These are phyloP conservation scores for Sphenodon punctatus DNA, from an alignment of 2,797 vertebrate species.

Conservation along the genomic window DNA sequence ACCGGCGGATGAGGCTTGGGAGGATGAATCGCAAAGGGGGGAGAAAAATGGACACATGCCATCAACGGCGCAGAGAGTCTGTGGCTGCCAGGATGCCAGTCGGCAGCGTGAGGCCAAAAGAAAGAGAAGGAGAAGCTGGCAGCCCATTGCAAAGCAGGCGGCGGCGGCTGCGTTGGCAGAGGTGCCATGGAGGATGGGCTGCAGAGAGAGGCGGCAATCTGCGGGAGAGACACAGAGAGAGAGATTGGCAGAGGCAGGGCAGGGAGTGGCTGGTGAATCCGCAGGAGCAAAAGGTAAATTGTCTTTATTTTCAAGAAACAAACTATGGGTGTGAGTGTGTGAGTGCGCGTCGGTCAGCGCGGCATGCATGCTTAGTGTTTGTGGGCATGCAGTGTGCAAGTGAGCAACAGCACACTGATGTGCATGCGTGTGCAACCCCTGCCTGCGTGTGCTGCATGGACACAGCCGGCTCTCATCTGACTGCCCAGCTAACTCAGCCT, in stretches of 20 bases:
- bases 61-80: conserved; percentile 45
- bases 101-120: conserved; percentile 63
- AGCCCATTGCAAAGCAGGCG: conserved; percentile 1
- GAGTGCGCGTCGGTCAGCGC: conserved; percentile 2
- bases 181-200: conserved; percentile 44
- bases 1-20: conserved; percentile 42
- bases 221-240: not conserved
- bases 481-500: not conserved
- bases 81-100: conserved; percentile 42
- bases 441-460: not conserved
- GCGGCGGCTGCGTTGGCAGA: conserved; percentile 43
- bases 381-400: not conserved
- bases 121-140: conserved; percentile 53
- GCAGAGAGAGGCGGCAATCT: not conserved
- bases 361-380: not conserved
- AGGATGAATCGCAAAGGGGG: conserved; percentile 38
- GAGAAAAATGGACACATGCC: conserved; percentile 72
- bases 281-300: conserved; percentile 48
- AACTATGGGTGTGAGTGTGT: not conserved
- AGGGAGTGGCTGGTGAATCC: not conserved
- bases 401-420: not conserved
- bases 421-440: not conserved
- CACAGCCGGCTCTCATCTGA: too few relatives aligned
- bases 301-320: conserved; percentile 14
- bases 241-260: not conserved